These are phyloP conservation scores for Dendronephthya gigantea DNA, from an alignment of 64 coral and sea anemone species.

Conservation along the genomic window DNA sequence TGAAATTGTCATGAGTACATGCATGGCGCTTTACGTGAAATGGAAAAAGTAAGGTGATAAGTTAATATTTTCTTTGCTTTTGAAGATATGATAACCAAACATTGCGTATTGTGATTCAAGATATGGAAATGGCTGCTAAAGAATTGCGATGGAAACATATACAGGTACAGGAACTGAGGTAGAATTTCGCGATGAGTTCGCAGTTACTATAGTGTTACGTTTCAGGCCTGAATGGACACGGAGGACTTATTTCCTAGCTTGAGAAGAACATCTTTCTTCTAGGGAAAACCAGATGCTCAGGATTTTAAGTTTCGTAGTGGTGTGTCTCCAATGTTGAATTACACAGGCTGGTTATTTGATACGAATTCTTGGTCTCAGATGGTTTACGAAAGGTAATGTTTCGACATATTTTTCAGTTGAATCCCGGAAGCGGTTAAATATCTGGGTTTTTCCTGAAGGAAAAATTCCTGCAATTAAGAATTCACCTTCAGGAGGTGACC, in stretches of 20 bases:
- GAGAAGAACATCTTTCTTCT: not conserved
- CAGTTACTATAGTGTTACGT: not conserved
- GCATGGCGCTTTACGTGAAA: too few relatives aligned
- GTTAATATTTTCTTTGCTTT: not conserved
- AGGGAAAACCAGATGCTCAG: not conserved
- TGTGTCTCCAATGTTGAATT: constrained; percentile 93
- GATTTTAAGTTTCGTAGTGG: constrained; percentile 97
- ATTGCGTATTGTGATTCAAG: constrained; percentile 89
- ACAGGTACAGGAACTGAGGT: constrained; percentile 49
- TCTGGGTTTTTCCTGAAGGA: too few relatives aligned
- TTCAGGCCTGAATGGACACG: too few relatives aligned
- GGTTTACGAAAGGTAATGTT: constrained; percentile 82
- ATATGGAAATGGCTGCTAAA: constrained; percentile 99
- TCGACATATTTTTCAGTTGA: not conserved
- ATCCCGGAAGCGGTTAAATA: too few relatives aligned
- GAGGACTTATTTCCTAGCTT: too few relatives aligned
- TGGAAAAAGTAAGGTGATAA: not conserved
- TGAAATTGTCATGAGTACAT: not conserved
- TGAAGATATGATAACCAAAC: constrained; percentile 92
- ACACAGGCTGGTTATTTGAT: constrained; percentile 97
- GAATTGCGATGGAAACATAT: constrained; percentile 85
- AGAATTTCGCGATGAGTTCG: too few relatives aligned
- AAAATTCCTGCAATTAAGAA: too few relatives aligned
- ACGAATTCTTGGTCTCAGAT: constrained; percentile 98
- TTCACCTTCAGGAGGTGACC: too few relatives aligned